A percentile compares a stretch with the other conserved stretches of the same genome.
Conservation (phyloP, 2,113 vertebrate genomes). For the Eurystomus gularis region DNA sequence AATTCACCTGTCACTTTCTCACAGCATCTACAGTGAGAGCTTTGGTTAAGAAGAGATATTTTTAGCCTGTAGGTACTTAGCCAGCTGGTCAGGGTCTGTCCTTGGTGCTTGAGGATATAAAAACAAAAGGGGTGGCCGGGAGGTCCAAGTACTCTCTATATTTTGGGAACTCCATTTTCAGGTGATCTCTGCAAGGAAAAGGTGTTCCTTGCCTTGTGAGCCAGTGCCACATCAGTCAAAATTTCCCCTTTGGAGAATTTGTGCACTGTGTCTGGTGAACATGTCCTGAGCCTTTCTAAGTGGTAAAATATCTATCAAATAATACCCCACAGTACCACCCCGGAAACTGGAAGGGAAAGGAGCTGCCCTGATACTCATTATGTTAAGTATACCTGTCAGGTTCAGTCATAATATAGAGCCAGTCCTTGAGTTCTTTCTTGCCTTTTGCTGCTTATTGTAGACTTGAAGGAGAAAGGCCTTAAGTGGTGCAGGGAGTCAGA, state of each 20-base stretch:
- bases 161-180: background rate
- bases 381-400: background rate
- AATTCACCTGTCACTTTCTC: slow-evolving; percentile 20
- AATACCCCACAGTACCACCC: background rate
- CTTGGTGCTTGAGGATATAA: background rate
- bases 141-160: background rate
- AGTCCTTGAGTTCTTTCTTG: background rate
- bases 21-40: background rate
- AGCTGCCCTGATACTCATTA: background rate
- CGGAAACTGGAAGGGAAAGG: background rate
- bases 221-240: background rate
- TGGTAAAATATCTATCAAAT: background rate
- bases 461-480: background rate
- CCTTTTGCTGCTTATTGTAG: slow-evolving; percentile 13
- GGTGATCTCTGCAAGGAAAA: background rate
- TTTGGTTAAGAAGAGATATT: background rate
- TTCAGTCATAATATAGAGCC: background rate
- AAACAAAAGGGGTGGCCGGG: background rate
- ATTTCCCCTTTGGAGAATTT: background rate
- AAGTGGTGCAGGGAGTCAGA: background rate
- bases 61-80: background rate
- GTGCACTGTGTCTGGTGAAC: background rate
- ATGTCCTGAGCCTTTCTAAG: background rate
- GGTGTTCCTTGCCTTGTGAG: background rate
- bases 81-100: background rate